These are phyloP conservation scores for Nipponacmea schrenckii DNA, from an alignment of 2,888 invertebrate species.

Conservation along the genomic window DNA sequence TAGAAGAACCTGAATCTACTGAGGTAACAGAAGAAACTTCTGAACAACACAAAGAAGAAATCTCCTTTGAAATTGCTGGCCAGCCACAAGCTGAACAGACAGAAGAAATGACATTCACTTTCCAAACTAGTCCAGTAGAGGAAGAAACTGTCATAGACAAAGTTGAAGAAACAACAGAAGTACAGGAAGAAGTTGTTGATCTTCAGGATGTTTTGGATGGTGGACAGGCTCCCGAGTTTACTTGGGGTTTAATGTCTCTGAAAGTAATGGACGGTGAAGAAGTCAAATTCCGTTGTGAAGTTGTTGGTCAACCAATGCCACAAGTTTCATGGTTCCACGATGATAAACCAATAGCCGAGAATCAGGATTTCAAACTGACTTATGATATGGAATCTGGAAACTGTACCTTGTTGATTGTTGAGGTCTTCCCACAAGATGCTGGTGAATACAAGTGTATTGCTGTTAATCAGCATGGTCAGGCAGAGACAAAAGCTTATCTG, in stretches of 20 bases:
- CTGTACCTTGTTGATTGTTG: conserved; percentile 87
- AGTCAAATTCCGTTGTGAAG: conserved; percentile 73
- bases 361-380: conserved; percentile 56
- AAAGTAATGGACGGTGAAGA: conserved; percentile 93
- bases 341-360: conserved; percentile 72
- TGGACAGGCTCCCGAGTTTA: conserved; percentile 80
- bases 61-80: conserved; percentile 38
- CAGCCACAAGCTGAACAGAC: conserved; percentile 37
- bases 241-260: conserved; percentile 78
- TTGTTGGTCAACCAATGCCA: conserved; percentile 54
- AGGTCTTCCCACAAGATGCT: conserved; percentile 95
- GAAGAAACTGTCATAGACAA: conserved; percentile 12
- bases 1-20: background rate
- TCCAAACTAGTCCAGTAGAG: conserved; percentile 4
- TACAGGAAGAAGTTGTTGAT: conserved; percentile 21
- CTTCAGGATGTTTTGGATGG: conserved; percentile 34
- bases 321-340: conserved; percentile 88
- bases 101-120: conserved; percentile 36
- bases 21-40: conserved; percentile 16
- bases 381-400: conserved; percentile 62
- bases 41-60: conserved; percentile 37
- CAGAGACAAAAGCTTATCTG: conserved; percentile 77
- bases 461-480: conserved; percentile 92
- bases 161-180: conserved; percentile 4
- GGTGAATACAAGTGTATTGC: conserved; percentile 97